Evolutionary conservation across 2,113 vertebrate species (phyloP).

Genomic region (Chloropsis hardwickii): DNA sequence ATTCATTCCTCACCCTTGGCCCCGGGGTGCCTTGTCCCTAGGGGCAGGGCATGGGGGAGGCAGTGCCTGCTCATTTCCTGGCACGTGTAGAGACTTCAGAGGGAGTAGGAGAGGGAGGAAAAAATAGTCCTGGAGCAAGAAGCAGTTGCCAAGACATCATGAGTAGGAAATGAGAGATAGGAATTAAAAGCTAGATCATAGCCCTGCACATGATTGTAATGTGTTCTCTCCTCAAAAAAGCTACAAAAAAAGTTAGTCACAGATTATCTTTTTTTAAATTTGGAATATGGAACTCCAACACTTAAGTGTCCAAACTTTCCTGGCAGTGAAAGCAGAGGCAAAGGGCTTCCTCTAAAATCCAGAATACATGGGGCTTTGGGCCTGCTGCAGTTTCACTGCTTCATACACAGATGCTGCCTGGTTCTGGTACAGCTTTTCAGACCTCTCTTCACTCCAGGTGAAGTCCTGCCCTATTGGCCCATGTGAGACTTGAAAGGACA

Average conservation of each 20-base stretch:
- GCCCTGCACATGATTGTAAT: not conserved
- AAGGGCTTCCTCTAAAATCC: not conserved
- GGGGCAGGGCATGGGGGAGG: not conserved
- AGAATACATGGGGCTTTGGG: not conserved
- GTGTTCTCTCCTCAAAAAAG: not conserved
- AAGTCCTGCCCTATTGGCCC: not conserved
- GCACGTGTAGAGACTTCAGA: not conserved
- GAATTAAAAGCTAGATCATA: not conserved
- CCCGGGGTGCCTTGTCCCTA: fast-evolving
- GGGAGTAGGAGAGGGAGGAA: not conserved
- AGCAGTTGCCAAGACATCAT: not conserved
- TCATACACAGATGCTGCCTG: not conserved
- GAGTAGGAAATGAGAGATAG: not conserved
- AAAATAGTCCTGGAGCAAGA: not conserved
- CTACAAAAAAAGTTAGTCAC: not conserved
- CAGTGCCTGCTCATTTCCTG: not conserved
- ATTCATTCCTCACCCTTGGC: not conserved
- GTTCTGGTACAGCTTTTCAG: not conserved
- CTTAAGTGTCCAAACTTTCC: not conserved
- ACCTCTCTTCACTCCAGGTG: not conserved
- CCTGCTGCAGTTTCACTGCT: not conserved
- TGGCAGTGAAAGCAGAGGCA: not conserved
- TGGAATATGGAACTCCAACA: not conserved
- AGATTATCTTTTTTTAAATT: not conserved
- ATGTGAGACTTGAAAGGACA: not conserved